Percentiles rank a stretch among this genome's conserved stretches.
Evolutionary conservation across 2,113 vertebrate genomes (phyloP).

Genomic region (Nymphicus hollandicus): DNA sequence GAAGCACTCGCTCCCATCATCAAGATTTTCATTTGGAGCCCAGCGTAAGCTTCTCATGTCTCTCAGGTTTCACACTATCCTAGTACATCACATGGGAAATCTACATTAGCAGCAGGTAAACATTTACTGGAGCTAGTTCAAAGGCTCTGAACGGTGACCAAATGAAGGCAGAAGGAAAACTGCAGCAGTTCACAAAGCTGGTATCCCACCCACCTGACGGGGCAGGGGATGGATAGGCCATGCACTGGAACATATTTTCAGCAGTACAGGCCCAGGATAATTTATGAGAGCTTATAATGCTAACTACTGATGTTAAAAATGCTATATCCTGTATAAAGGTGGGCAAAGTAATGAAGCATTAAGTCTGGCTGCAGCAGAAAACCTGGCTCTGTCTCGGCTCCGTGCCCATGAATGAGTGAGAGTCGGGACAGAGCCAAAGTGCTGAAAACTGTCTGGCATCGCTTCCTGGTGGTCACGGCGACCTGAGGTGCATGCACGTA

Average conservation of each 20-base stretch:
- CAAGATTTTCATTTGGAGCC: not conserved
- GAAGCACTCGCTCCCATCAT: not conserved
- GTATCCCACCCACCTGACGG: constrained; percentile 11
- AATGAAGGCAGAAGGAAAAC: not conserved
- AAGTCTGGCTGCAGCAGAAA: constrained; percentile 69
- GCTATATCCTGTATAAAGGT: constrained; percentile 63
- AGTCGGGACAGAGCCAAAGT: constrained; percentile 19
- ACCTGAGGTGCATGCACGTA: not conserved
- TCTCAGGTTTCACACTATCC: not conserved
- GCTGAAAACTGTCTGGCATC: constrained; percentile 49
- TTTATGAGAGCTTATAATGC: constrained; percentile 46
- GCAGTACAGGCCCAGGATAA: constrained; percentile 23
- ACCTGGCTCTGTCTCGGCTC: constrained; percentile 63
- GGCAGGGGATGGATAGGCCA: not conserved
- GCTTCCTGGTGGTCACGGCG: constrained; percentile 18
- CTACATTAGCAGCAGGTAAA: not conserved
- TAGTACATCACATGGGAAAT: not conserved
- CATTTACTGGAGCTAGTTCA: not conserved
- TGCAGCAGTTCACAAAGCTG: not conserved
- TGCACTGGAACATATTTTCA: constrained; percentile 16
- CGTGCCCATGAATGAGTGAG: constrained; percentile 34
- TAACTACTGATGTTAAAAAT: not conserved
- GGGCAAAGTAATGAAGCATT: constrained; percentile 72
- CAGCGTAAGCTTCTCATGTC: not conserved
- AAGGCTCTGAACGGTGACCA: not conserved